Evolutionary conservation across 2,113 vertebrate genomes (phyloP).

Genomic region (Microcebus griseorufus): DNA sequence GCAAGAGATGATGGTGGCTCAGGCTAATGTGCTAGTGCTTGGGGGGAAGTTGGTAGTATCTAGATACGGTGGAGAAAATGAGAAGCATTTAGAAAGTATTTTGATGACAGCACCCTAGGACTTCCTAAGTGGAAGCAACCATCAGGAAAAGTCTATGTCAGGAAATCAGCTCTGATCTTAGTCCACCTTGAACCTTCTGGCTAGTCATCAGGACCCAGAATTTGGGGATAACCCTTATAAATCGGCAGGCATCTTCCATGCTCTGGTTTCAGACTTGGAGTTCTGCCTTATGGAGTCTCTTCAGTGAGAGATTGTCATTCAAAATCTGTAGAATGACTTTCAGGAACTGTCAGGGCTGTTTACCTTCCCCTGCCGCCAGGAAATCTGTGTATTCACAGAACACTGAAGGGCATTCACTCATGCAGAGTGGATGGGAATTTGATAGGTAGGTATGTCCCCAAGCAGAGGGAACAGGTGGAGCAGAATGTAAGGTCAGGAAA

Average conservation of each 20-base stretch:
- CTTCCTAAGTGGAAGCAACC: background rate
- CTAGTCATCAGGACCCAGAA: background rate
- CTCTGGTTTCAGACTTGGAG: constrained; percentile 38
- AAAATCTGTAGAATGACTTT: constrained; percentile 54
- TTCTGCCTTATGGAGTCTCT: constrained; percentile 14
- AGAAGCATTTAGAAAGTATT: background rate
- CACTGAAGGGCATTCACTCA: constrained; percentile 58
- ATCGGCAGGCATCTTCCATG: background rate
- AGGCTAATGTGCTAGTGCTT: background rate
- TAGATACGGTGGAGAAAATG: background rate
- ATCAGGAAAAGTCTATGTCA: background rate
- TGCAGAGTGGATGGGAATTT: constrained; percentile 56
- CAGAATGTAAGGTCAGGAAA: constrained; percentile 38
- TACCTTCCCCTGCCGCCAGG: constrained; percentile 34
- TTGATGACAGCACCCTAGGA: background rate
- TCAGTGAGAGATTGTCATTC: constrained; percentile 62
- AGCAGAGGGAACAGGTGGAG: constrained; percentile 54
- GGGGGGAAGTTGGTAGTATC: background rate
- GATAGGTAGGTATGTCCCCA: constrained; percentile 36
- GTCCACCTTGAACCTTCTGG: background rate
- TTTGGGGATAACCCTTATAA: background rate
- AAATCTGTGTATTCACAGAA: constrained; percentile 35
- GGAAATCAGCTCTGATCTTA: background rate
- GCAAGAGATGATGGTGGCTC: background rate
- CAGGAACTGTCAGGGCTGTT: constrained; percentile 58